These are phyloP conservation scores for Drosophila rufa DNA, from an alignment of 1,140 invertebrate genomes.

Conservation along the genomic window DNA sequence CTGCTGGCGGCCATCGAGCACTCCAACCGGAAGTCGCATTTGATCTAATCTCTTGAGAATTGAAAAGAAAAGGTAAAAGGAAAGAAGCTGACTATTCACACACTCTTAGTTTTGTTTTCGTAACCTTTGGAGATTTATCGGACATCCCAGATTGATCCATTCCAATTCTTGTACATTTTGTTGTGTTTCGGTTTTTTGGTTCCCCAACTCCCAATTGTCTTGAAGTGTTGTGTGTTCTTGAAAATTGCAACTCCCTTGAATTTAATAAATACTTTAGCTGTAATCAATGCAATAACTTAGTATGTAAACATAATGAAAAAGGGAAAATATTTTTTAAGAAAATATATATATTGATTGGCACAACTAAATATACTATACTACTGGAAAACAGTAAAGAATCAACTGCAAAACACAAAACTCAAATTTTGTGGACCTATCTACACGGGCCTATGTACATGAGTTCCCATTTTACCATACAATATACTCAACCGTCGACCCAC, in stretches of 20 bases:
- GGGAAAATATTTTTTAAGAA: too few species aligned
- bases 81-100: conserved; percentile 13
- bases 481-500: conserved; percentile 20
- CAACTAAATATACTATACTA: conserved; percentile 37
- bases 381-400: conserved; percentile 30
- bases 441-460: neutral
- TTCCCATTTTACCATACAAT: conserved; percentile 11
- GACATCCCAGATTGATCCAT: neutral
- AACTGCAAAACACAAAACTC: conserved; percentile 25
- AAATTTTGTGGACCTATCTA: conserved; percentile 27
- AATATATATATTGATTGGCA: conserved; percentile 59
- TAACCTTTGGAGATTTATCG: conserved; percentile 13
- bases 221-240: too few species aligned
- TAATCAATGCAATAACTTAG: too few species aligned
- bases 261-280: too few species aligned
- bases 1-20: conserved; percentile 94
- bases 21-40: conserved; percentile 91
- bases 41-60: conserved; percentile 55
- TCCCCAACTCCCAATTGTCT: too few species aligned
- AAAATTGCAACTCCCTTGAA: too few species aligned
- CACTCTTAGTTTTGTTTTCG: neutral
- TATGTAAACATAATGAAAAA: too few species aligned
- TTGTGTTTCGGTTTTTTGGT: conserved; percentile 47
- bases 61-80: neutral
- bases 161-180: conserved; percentile 26